Conservation (phyloP, 2,888 invertebrate genomes). For the Apotomis betuletana region DNA sequence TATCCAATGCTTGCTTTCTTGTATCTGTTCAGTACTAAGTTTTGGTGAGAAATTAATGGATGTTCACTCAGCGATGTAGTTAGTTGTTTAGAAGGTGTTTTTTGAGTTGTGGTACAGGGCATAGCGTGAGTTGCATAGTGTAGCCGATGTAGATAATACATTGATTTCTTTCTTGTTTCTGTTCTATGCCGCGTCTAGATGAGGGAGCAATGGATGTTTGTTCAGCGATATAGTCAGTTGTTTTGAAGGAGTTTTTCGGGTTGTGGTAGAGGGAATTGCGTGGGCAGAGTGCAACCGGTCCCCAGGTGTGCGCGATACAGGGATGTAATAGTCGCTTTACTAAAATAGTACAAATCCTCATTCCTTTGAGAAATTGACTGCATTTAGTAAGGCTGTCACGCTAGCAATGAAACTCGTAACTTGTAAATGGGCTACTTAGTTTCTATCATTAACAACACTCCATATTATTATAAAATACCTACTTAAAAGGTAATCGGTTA, state of each 20-base stretch:
- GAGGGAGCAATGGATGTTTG: conserved; percentile 36
- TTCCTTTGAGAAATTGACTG: conserved; percentile 19
- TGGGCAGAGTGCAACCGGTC: conserved; percentile 81
- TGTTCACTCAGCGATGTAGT: conserved; percentile 40
- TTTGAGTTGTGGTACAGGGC: conserved; percentile 55
- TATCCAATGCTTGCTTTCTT: conserved; percentile 47
- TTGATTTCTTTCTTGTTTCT: conserved; percentile 40
- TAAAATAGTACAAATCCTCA: conserved; percentile 45
- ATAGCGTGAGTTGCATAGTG: conserved; percentile 77
- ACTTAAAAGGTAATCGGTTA: no score
- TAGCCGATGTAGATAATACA: conserved; percentile 65
- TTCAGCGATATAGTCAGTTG: conserved; percentile 31
- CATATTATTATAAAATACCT: not conserved
- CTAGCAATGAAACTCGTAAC: not conserved
- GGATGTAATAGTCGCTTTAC: conserved; percentile 55
- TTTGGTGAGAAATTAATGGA: conserved; percentile 10
- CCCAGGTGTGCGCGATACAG: conserved; percentile 74
- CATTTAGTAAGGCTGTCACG: not conserved
- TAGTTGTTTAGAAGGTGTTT: conserved; percentile 26
- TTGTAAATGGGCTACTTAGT: not conserved
- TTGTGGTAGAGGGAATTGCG: conserved; percentile 68
- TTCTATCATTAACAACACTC: not conserved
- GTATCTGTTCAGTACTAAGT: not conserved
- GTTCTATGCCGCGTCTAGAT: not conserved
- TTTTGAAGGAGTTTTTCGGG: conserved; percentile 31